Conservation (phyloP, 2,888 invertebrate species). For the Byasa hedistus region DNA sequence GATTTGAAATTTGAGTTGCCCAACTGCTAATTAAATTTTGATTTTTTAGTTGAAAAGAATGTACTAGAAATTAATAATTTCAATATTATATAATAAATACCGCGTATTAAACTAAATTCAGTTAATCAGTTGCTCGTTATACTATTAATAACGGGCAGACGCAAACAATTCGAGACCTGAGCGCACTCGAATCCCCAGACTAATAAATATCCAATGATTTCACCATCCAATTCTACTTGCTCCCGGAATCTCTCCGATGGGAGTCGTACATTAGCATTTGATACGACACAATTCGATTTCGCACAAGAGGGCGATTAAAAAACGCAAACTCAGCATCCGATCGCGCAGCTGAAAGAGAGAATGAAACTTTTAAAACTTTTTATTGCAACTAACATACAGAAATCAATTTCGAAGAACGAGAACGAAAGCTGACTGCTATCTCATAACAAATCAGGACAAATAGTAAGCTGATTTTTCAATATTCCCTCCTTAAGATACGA, state of each 20-base stretch:
- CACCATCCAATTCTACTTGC: slow-evolving; percentile 64
- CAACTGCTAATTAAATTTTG: too few relatives aligned
- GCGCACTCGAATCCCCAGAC: slow-evolving; percentile 55
- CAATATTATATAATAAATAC: too few relatives aligned
- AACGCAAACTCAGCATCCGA: slow-evolving; percentile 16
- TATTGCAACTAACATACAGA: not conserved
- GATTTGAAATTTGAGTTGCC: too few relatives aligned
- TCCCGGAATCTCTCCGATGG: slow-evolving; percentile 70
- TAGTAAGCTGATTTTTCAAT: too few relatives aligned
- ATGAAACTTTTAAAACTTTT: not conserved
- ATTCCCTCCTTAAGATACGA: too few relatives aligned
- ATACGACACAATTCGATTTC: slow-evolving; percentile 42
- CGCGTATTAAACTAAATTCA: too few relatives aligned
- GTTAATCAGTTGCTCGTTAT: slow-evolving; percentile 2
- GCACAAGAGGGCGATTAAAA: slow-evolving; percentile 30
- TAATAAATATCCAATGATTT: slow-evolving; percentile 76
- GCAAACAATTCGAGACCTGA: slow-evolving; percentile 42
- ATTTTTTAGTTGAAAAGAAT: too few relatives aligned
- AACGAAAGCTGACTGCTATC: too few relatives aligned
- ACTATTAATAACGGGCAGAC: slow-evolving; percentile 5
- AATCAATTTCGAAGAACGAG: too few relatives aligned
- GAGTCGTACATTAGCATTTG: slow-evolving; percentile 68
- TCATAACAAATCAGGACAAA: too few relatives aligned
- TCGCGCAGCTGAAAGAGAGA: slow-evolving; percentile 9
- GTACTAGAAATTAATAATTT: too few relatives aligned